Base-by-base conservation (phyloP, 1,140 invertebrate genomes). In the Diploscapter pachys region DNA sequence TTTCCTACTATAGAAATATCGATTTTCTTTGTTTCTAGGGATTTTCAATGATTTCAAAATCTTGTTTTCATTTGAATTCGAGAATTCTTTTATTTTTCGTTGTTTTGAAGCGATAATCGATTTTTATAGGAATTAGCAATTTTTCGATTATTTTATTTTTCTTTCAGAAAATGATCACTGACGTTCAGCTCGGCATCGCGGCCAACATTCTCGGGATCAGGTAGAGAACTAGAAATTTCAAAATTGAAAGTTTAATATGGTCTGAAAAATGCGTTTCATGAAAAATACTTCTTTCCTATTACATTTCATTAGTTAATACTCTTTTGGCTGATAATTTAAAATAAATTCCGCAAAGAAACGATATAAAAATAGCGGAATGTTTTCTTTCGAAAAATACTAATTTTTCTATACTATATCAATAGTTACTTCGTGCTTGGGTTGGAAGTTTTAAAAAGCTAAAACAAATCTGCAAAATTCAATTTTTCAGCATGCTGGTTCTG, bases 181-280 rank as follows among this genome's bases (percentile, higher is more conserved):
- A 85, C 71, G 75, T 85, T 67, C 83, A 85, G 76, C 80, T 85
- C 57, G 83, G 83, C 61, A 81, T 85, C 61, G 76, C 83, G 48
- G 83, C 84, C 62, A 85, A 85, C 68, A 82, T 85, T 8, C 76
- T 85, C 55, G 83, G 83, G 57, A 82, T 85, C 49, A 78, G 31
- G 31, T 31, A 31, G 63, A 31, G 31, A 31, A 31, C 31, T 0
- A 31, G 31, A 31, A 31, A 31, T 31, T 31, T 31, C n/a, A 31
- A 31, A 31, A 1, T 31, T 31, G 0, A 31, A 31, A 31, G 0
- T 31, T 31, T 0, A 31, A 31, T 31, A 31, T 31, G 31, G 31
- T 31, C 31, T 31, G 31, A 31, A 31, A 31, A 31, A 31, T 31
- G 31, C 31, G 31, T 31, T 31, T 31, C 31, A 31, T 31, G 31